phyloP scores from a whole-genome alignment of 2,113 vertebrate genomes.

The Nesoenas mayeri region DNA sequence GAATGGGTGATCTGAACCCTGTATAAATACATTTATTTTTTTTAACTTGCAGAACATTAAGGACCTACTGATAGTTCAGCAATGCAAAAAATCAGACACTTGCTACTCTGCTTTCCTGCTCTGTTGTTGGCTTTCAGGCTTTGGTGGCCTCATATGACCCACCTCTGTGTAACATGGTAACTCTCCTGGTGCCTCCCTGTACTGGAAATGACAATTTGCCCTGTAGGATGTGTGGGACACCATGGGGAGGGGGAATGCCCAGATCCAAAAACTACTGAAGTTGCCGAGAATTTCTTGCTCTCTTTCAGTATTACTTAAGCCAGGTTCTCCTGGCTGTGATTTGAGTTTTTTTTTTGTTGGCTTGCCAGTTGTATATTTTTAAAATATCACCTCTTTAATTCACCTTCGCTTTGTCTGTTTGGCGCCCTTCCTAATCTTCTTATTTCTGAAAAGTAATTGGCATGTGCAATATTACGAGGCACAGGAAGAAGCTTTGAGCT shows the following conservation, averaged over 20 bases:
- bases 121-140: neutral
- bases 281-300: neutral
- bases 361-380: neutral
- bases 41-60: neutral
- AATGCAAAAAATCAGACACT: neutral
- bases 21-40: accelerated
- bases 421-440: conserved; percentile 44
- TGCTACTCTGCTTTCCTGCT: neutral
- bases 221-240: neutral
- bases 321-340: neutral
- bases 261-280: neutral
- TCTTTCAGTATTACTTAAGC: neutral
- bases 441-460: conserved; percentile 14
- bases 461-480: neutral
- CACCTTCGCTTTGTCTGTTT: neutral
- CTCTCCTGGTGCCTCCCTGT: neutral
- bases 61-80: neutral
- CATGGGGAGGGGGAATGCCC: neutral
- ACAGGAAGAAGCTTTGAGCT: conserved; percentile 9
- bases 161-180: too few species aligned
- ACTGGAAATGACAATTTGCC: neutral
- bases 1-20: neutral
- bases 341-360: neutral
- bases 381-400: neutral
- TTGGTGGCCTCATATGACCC: neutral